phyloP scores from a whole-genome alignment of 2,888 invertebrate species.

The Metellina segmentata region DNA sequence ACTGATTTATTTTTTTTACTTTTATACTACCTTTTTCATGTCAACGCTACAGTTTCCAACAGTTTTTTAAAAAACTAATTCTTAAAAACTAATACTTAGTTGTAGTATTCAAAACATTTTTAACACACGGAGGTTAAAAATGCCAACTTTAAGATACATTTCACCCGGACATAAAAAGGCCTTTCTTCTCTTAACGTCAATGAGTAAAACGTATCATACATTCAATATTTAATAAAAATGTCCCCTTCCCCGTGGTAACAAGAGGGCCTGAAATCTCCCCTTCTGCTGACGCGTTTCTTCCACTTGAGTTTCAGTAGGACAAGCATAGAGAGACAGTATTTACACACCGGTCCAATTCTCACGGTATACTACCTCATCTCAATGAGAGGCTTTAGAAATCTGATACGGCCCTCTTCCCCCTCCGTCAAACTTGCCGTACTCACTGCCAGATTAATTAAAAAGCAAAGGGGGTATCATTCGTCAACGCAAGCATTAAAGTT shows the following conservation, averaged over 20 bases:
- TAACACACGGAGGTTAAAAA: no score
- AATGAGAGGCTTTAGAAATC: slow-evolving; percentile 31
- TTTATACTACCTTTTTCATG: no score
- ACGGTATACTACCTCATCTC: slow-evolving; percentile 48
- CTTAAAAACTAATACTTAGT: no score
- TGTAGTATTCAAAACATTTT: no score
- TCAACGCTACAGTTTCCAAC: no score
- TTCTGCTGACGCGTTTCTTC: slow-evolving; percentile 17
- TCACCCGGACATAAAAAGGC: background rate
- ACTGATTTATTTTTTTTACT: no score
- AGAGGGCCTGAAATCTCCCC: background rate
- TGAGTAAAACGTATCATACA: background rate
- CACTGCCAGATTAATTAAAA: slow-evolving; percentile 31
- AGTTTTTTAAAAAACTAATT: no score
- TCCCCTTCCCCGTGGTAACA: background rate
- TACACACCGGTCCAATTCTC: slow-evolving; percentile 67
- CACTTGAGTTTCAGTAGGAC: slow-evolving; percentile 47
- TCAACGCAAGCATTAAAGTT: background rate
- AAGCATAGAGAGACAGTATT: slow-evolving; percentile 40
- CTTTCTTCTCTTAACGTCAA: background rate
- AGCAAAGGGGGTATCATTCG: background rate
- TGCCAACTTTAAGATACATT: no score
- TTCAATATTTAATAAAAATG: slow-evolving; percentile 7
- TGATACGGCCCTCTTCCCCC: slow-evolving; percentile 15
- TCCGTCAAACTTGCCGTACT: background rate